Conservation (phyloP, 2,797 vertebrate species). For the Urosaurus nigricauda region DNA sequence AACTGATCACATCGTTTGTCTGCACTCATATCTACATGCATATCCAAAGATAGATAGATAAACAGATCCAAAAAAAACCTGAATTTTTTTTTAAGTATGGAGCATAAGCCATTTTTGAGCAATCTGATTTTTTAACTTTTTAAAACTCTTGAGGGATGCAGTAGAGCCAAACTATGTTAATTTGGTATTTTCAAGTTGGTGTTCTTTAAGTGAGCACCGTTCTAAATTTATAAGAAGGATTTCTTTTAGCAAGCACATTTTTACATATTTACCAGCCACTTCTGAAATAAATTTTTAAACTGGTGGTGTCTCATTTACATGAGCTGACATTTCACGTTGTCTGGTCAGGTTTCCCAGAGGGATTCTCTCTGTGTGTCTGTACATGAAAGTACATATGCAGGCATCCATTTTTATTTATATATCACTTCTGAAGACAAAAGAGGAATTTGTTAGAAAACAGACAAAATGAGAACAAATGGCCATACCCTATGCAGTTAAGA, state of each 20-base stretch:
- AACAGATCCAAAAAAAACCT: neutral
- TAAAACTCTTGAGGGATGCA: neutral
- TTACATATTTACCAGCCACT: neutral
- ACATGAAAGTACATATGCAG: neutral
- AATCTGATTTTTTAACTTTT: neutral
- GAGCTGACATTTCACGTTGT: neutral
- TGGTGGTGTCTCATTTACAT: neutral
- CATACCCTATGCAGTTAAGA: neutral
- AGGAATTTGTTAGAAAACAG: no score
- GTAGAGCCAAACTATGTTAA: neutral
- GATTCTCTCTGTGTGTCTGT: neutral
- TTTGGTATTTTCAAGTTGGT: neutral
- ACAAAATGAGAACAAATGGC: no score
- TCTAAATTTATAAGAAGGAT: constrained; percentile 2
- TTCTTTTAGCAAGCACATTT: neutral
- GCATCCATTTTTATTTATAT: no score
- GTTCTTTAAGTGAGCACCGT: neutral
- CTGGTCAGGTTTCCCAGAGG: neutral
- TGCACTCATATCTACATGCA: no score
- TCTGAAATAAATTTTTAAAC: neutral
- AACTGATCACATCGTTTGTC: neutral
- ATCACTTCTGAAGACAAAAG: no score
- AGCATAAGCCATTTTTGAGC: neutral
- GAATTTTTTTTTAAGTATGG: neutral
- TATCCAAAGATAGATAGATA: neutral